These are phyloP conservation scores for Drosophila meridiana DNA, from an alignment of 2,888 invertebrate genomes.

Conservation along the genomic window DNA sequence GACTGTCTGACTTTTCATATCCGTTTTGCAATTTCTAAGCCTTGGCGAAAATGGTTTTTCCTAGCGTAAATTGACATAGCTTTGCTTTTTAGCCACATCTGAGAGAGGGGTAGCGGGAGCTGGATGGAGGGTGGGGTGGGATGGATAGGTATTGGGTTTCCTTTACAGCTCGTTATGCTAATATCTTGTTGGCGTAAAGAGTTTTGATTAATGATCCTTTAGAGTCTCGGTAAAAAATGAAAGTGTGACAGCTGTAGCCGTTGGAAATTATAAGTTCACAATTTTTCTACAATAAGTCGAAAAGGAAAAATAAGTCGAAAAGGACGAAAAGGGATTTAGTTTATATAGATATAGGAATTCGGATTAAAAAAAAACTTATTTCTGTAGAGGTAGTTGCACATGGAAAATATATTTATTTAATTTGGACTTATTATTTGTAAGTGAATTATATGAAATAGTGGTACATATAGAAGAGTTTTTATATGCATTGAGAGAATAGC, in stretches of 20 bases:
- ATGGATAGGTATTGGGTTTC: not conserved
- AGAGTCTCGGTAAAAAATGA: conserved; percentile 28
- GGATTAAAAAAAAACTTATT: not conserved
- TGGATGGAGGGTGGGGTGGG: not conserved
- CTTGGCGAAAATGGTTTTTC: conserved; percentile 47
- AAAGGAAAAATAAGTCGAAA: too few species aligned
- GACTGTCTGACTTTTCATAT: conserved; percentile 66
- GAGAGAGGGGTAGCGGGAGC: not conserved
- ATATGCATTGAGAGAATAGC: not conserved
- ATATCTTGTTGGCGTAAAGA: conserved; percentile 67
- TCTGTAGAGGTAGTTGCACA: not conserved
- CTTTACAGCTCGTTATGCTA: conserved; percentile 70
- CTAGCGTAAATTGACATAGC: conserved; percentile 74
- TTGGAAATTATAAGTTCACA: conserved; percentile 31
- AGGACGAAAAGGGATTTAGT: not conserved
- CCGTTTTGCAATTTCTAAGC: conserved; percentile 78
- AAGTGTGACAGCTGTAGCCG: conserved; percentile 56
- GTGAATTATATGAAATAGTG: not conserved
- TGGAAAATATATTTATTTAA: too few species aligned
- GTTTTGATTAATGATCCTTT: conserved; percentile 80
- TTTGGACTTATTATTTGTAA: not conserved
- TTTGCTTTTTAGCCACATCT: conserved; percentile 62
- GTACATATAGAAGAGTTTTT: not conserved
- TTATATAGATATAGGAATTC: not conserved
- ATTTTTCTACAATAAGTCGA: conserved; percentile 14